Base-by-base conservation (phyloP, 2,113 vertebrate species). In the Megatriorchis doriae region DNA sequence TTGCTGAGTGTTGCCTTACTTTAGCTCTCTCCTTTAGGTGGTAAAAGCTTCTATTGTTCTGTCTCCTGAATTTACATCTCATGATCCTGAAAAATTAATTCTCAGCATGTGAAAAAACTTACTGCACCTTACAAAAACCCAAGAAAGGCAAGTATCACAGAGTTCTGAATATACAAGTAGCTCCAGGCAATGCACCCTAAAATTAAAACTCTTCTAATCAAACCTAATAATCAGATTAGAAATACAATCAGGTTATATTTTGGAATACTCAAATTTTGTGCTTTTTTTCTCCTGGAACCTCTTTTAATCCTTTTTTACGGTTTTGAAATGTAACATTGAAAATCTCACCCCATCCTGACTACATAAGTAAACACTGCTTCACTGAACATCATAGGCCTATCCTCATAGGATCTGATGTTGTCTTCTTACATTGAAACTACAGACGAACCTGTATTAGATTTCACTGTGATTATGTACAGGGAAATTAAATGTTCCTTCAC, bases 1-100 rank as follows among this genome's bases (percentile, higher is more conserved):
- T 68, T 90, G 32, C 78, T 70, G 50, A 58, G 19, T 26, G 43
- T 68, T 90, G 42, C 13, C 42, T 86, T 68, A 14, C 26, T 70
- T 26, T 29, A 20, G 32, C 25, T 81, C 43, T 88, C 59, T 47
- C 27, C 50, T 81, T 62, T 55, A 98, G 97, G 91, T 98, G 50
- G 97, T 98, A 79, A 98, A 98, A 94, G 97, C 98, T 32, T 98
- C 98, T 82, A 75, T 98, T 58, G 91, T 98, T 70, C 95, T 97
- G 65, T 93, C 93, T 70, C 71, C 95, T 85, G 73, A 86, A 56
- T 98, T 97, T 78, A 93, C 84, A 78, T 91, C 59, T 47, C 90
- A 61, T 4, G 79, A 97, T 86, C 91, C 84, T 82, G 81, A 90
- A 48, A 88, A 96, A 84, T 90, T 98, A 74, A 86, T 72, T 52